These are phyloP conservation scores for Syrrhaptes paradoxus DNA, from an alignment of 2,113 vertebrate species.

Conservation along the genomic window DNA sequence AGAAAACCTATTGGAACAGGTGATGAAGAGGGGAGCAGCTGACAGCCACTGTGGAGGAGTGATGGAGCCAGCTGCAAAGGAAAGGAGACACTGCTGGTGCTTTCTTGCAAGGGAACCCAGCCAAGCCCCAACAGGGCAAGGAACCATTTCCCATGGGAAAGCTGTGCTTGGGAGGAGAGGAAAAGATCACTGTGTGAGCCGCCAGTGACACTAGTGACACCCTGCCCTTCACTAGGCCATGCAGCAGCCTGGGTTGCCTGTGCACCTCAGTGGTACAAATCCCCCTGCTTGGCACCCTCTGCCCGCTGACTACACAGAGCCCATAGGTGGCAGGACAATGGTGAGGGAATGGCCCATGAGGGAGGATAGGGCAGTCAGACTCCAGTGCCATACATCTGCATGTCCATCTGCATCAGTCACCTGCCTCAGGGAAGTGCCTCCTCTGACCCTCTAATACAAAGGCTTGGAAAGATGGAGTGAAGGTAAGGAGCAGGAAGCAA, in stretches of 20 bases:
- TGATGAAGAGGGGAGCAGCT: neutral
- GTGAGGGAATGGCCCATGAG: neutral
- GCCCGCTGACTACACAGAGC: neutral
- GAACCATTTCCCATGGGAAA: fast-evolving
- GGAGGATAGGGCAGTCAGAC: neutral
- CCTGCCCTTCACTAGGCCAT: neutral
- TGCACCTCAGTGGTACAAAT: neutral
- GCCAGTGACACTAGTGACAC: neutral
- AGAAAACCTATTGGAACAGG: neutral
- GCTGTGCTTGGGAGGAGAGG: fast-evolving
- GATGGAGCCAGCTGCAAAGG: neutral
- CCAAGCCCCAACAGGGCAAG: neutral
- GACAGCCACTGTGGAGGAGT: fast-evolving
- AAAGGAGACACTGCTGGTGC: neutral
- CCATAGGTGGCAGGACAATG: neutral
- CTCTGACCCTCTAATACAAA: neutral
- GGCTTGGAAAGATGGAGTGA: neutral
- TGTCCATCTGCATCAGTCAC: neutral
- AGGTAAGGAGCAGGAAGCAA: neutral
- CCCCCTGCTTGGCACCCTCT: neutral
- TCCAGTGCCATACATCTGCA: neutral
- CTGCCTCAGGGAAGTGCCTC: neutral
- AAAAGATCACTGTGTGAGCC: neutral
- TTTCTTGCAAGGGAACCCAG: neutral
- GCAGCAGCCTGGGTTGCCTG: neutral